Percentiles rank a stretch among this genome's conserved stretches.
Conservation (phyloP, 1,140 invertebrate species). For the Liolophura sinensis region DNA sequence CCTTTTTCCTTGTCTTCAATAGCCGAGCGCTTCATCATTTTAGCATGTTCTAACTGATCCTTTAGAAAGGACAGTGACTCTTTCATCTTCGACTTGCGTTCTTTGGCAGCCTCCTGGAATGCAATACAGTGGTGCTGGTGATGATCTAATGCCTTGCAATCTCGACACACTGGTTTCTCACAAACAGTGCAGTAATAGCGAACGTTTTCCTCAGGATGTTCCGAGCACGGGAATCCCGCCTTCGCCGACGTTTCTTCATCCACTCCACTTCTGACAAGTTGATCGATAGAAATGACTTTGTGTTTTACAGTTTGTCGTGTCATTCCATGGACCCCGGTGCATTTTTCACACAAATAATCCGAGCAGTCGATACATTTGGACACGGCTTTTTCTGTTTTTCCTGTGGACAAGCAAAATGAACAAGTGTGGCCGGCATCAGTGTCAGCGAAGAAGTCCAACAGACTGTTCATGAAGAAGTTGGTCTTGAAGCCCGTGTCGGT, state of each 20-base stretch:
- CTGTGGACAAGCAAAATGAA: no score
- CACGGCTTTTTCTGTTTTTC: neutral
- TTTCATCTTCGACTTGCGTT: neutral
- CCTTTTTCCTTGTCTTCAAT: no score
- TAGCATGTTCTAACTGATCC: no score
- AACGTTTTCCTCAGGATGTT: neutral
- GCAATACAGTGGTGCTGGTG: neutral
- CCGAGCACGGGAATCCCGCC: neutral
- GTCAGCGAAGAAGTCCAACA: no score
- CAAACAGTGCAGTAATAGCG: neutral
- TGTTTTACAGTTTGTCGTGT: neutral
- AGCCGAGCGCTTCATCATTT: no score
- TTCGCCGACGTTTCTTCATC: neutral
- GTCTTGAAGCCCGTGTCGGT: no score
- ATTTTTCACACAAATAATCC: constrained; percentile 5
- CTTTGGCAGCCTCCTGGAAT: neutral
- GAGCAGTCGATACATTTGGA: constrained; percentile 2
- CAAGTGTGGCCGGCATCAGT: no score
- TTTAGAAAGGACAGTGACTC: no score
- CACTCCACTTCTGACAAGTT: neutral
- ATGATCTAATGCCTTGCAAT: constrained; percentile 1
- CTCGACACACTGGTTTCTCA: constrained; percentile 1
- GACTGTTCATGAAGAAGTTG: no score
- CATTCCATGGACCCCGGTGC: neutral
- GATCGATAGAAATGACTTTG: neutral